These are phyloP conservation scores for Sebastes hubbsi DNA, from an alignment of 2,797 vertebrate species.

Conservation along the genomic window DNA sequence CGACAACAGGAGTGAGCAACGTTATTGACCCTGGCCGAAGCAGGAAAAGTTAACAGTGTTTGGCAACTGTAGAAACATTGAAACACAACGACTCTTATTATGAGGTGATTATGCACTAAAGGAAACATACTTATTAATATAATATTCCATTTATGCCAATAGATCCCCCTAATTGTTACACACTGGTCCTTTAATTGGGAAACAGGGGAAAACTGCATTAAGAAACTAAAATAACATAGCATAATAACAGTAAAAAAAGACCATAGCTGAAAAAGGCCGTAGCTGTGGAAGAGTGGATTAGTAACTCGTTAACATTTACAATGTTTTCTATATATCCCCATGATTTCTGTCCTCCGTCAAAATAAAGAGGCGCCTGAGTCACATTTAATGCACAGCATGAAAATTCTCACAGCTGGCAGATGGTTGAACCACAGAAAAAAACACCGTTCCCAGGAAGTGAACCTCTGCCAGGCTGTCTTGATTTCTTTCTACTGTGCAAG, in stretches of 20 bases:
- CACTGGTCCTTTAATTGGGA: no score
- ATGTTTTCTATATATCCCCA: neutral
- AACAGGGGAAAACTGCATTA: neutral
- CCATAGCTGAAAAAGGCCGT: neutral
- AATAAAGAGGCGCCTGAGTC: neutral
- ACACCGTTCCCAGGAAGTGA: neutral
- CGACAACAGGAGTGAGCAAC: no score
- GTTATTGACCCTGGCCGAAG: no score
- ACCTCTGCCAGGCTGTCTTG: neutral
- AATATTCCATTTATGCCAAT: no score
- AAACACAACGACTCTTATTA: no score
- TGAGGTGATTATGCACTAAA: no score
- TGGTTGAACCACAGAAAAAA: constrained; percentile 3
- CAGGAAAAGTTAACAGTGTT: no score
- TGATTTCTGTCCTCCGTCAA: neutral
- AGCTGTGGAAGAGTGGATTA: neutral
- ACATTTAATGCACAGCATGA: constrained; percentile 4
- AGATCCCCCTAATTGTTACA: no score
- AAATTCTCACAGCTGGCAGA: constrained; percentile 30
- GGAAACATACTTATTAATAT: no score
- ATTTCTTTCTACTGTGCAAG: constrained; percentile 13
- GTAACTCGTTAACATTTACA: neutral
- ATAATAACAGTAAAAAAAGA: neutral
- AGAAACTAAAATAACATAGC: neutral
- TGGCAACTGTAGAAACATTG: no score